Conservation (phyloP, 2,113 vertebrate species). For the Odontophorus gujanensis region DNA sequence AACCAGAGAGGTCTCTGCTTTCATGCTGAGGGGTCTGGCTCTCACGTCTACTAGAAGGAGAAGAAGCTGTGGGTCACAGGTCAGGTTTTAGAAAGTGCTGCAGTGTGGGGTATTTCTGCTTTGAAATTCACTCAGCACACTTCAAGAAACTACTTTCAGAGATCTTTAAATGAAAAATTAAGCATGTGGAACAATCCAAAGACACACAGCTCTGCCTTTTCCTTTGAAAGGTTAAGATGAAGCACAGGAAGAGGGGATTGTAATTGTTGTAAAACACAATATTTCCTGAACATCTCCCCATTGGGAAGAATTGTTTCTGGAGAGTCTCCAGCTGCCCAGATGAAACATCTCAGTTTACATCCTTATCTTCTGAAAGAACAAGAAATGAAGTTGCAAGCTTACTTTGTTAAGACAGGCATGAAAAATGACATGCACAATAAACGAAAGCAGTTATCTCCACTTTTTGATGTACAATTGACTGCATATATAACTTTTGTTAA, state of each 20-base stretch:
- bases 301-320: not conserved
- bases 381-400: constrained; percentile 13
- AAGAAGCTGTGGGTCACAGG: not conserved
- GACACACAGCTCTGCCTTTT: not conserved
- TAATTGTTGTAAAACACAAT: not conserved
- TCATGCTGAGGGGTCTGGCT: not conserved
- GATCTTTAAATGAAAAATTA: not conserved
- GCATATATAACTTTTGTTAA: not conserved
- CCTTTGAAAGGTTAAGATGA: constrained; percentile 12
- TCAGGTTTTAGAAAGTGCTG: not conserved
- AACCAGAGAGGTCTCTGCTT: not conserved
- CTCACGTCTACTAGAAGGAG: fast-evolving
- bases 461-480: not conserved
- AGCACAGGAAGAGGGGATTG: not conserved
- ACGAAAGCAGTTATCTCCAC: not conserved
- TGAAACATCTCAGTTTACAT: not conserved
- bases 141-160: not conserved
- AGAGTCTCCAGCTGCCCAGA: not conserved
- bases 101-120: not conserved
- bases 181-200: not conserved
- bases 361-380: constrained; percentile 7
- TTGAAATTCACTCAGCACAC: not conserved
- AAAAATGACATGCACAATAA: not conserved
- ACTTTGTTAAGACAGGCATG: not conserved
- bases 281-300: not conserved